Conservation (phyloP, 1,140 invertebrate species). For the Maniola jurtina region DNA sequence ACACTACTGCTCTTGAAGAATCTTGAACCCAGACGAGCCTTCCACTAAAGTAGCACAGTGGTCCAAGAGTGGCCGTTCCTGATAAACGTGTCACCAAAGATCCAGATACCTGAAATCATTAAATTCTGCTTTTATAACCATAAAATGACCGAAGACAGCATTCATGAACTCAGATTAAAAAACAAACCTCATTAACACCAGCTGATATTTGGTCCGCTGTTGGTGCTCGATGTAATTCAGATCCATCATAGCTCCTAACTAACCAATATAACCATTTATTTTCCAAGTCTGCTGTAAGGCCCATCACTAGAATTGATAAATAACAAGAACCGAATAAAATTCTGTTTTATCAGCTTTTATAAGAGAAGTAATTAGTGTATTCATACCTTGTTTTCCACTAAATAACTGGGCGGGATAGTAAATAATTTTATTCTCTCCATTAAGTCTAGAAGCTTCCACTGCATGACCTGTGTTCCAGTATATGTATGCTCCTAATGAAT, state of each 20-base stretch:
- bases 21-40: constrained; percentile 90
- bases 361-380: background rate
- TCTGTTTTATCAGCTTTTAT: background rate
- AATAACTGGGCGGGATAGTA: constrained; percentile 88
- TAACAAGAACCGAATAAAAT: constrained; percentile 7
- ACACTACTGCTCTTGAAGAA: constrained; percentile 86
- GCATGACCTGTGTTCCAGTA: constrained; percentile 93
- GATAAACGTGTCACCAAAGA: constrained; percentile 62
- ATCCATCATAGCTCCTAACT: constrained; percentile 86
- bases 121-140: too few relatives aligned
- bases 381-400: constrained; percentile 86
- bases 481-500: constrained; percentile 88
- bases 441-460: constrained; percentile 88
- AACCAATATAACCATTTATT: constrained; percentile 89
- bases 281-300: constrained; percentile 88
- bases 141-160: too few relatives aligned
- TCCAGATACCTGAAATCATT: constrained; percentile 53
- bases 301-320: constrained; percentile 81
- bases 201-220: constrained; percentile 79
- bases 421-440: constrained; percentile 86
- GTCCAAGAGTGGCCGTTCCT: constrained; percentile 72
- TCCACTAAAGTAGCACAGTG: constrained; percentile 88
- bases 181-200: constrained; percentile 54
- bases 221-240: constrained; percentile 83
- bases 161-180: background rate